Base-by-base conservation (phyloP, 1,140 invertebrate species). In the Diabrotica undecimpunctata region DNA sequence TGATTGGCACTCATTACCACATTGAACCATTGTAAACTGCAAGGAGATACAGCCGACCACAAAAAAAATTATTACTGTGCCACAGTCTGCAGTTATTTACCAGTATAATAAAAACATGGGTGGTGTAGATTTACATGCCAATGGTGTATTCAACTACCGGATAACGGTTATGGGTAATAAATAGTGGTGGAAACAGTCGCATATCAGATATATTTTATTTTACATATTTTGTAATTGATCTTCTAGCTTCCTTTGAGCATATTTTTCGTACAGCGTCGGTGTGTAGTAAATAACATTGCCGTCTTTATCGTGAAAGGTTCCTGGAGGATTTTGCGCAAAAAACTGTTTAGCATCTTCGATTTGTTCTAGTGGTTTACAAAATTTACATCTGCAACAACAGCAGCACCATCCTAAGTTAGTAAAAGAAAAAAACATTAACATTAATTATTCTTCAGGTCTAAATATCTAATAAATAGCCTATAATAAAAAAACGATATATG, bases 191-290 rank as follows among this genome's bases (percentile, higher is more conserved):
- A n/a, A 25, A 25, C 25, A 25, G 25, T 25, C 25, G 25, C 4
- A 25, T 25, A 25, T 25, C n/a, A n/a, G n/a, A n/a, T 25, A 25
- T 25, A 25, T 46, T 3, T 46, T 46, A 46, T 46, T 13, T 55
- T 61, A 66, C 36, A 77, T 52, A 54, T 72, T 72, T 63, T 70
- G 63, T 37, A 78, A 62, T 41, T 66, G 72, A 63, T 77, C 70
- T 65, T 77, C 73, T 36, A 79, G 65, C 59, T 71, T 66, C 66
- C 72, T 72, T 13, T 78, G 70, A n/a, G 73, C 71, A 64, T 78
- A 76, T 54, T 69, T 71, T 67, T 79, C 77, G 62, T 78, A 77
- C 25, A 60, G 63, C 8, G 76, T 77, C n/a, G 76, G 72, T 63
- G 66, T 61, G 62, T 76, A 79, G 25, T 68, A 64, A 12, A 72